phyloP scores from a whole-genome alignment of 2,113 vertebrate genomes.

The Pelodiscus sinensis region DNA sequence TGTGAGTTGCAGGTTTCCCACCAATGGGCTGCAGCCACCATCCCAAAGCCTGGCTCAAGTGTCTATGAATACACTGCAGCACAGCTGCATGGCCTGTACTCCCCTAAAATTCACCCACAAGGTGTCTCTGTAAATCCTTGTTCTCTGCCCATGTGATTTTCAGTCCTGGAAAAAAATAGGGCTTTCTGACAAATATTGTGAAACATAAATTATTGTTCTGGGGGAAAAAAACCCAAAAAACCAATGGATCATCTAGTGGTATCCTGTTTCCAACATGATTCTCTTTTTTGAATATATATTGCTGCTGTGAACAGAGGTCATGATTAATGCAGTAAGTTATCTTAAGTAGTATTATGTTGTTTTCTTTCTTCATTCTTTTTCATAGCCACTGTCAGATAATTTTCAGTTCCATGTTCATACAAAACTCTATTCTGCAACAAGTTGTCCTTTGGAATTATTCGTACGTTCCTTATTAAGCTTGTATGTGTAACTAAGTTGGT shows the following conservation, averaged over 20 bases:
- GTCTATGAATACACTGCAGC: neutral
- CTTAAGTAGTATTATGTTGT: constrained; percentile 17
- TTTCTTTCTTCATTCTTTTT: constrained; percentile 52
- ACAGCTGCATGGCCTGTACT: neutral
- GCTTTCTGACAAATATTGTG: constrained; percentile 60
- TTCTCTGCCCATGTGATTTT: neutral
- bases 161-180: constrained; percentile 24
- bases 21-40: neutral
- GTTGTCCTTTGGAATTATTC: neutral
- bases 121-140: constrained; percentile 55
- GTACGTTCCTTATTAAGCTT: neutral
- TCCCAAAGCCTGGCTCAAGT: constrained; percentile 30
- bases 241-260: constrained; percentile 59
- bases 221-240: constrained; percentile 33
- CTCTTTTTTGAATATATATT: constrained; percentile 38
- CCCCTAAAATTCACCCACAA: constrained; percentile 53
- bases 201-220: constrained; percentile 59
- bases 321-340: constrained; percentile 19
- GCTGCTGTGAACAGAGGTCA: constrained; percentile 24
- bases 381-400: constrained; percentile 8
- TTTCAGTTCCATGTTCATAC: neutral
- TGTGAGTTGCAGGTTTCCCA: too few species aligned
- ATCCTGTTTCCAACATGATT: constrained; percentile 45
- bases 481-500: neutral
- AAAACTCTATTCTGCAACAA: neutral